Evolutionary conservation across 2,888 invertebrate genomes (phyloP).

Genomic region (Chalcosyrphus nemorum): DNA sequence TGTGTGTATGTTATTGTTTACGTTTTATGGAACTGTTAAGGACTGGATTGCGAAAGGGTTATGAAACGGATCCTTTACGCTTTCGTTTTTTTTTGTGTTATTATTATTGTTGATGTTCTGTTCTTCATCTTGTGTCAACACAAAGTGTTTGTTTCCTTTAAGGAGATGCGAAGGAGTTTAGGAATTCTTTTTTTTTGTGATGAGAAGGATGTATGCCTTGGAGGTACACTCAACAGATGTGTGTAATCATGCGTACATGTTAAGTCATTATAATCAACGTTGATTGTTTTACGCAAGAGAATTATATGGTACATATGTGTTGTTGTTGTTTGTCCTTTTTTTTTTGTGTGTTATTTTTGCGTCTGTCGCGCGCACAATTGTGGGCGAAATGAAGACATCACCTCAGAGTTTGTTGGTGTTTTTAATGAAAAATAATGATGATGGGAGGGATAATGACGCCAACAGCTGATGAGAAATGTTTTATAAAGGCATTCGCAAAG

Average conservation of each 20-base stretch:
- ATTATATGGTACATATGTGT: background rate
- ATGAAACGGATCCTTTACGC: constrained; percentile 1
- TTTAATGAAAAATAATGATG: constrained; percentile 37
- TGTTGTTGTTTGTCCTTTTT: background rate
- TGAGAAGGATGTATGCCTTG: background rate
- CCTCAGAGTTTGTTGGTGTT: background rate
- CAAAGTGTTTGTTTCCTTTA: background rate
- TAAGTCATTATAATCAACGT: constrained; percentile 57
- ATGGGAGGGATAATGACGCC: constrained; percentile 2
- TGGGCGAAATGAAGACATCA: background rate
- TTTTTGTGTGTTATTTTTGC: too few relatives aligned
- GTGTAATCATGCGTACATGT: constrained; percentile 46
- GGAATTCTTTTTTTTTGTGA: background rate
- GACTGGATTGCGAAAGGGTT: constrained; percentile 6
- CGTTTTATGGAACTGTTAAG: background rate
- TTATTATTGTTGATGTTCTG: constrained; percentile 43
- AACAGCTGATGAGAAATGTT: background rate
- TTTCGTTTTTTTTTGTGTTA: constrained; percentile 26
- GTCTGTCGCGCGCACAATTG: background rate
- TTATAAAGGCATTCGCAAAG: constrained; percentile 27
- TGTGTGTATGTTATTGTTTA: constrained; percentile 33
- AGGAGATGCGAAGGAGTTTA: background rate
- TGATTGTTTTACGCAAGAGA: constrained; percentile 43
- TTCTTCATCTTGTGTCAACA: constrained; percentile 47
- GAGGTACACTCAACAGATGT: constrained; percentile 55